Evolutionary conservation across 2,888 invertebrate genomes (phyloP).

Genomic region (Ichneumoninae sp.): DNA sequence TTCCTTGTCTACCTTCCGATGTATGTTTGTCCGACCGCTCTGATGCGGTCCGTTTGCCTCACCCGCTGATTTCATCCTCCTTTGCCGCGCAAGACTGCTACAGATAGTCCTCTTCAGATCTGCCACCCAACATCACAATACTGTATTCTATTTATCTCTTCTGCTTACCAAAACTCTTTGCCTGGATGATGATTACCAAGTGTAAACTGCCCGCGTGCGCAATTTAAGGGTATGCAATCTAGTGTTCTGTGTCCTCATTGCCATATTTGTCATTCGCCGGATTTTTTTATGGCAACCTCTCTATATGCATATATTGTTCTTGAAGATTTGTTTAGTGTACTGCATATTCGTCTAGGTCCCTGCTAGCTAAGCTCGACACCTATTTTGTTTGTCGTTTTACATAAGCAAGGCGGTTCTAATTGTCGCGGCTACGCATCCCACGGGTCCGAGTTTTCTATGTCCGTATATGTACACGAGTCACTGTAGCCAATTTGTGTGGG

Average conservation of each 20-base stretch:
- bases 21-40: constrained; percentile 35
- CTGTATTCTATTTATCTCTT: not conserved
- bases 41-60: constrained; percentile 41
- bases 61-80: constrained; percentile 24
- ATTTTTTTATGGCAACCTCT: not conserved
- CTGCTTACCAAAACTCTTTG: not conserved
- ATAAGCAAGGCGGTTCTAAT: constrained; percentile 70
- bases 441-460: not conserved
- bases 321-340: constrained; percentile 15
- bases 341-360: constrained; percentile 16
- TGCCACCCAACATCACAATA: not conserved
- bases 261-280: not conserved
- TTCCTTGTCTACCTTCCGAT: constrained; percentile 46
- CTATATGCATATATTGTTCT: not conserved
- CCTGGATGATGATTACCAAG: not conserved
- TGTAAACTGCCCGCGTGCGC: not conserved
- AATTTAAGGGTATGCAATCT: not conserved
- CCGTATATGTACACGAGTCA: constrained; percentile 15
- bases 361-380: constrained; percentile 68
- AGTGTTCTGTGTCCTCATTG: not conserved
- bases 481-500: constrained; percentile 31
- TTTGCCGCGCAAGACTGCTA: not conserved
- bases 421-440: constrained; percentile 51
- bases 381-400: constrained; percentile 72
- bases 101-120: not conserved